Conservation (phyloP, 2,888 invertebrate species). For the Steinernema scapterisci region DNA sequence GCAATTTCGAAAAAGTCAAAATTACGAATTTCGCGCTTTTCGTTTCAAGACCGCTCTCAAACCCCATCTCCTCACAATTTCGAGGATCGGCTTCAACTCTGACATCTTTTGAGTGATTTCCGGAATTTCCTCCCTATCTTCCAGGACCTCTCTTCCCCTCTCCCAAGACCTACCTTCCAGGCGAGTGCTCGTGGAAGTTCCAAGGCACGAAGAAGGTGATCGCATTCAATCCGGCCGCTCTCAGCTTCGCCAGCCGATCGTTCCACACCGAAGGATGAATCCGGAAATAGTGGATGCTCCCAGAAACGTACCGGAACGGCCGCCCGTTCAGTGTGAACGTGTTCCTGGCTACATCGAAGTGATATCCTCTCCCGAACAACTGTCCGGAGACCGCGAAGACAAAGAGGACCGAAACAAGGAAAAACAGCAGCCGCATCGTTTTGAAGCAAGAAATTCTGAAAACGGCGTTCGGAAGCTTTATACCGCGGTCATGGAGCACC, state of each 20-base stretch:
- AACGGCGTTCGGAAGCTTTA: too few species aligned
- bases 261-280: slow-evolving; percentile 80
- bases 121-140: too few species aligned
- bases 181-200: slow-evolving; percentile 51
- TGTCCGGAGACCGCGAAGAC: background rate
- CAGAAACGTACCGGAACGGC: slow-evolving; percentile 72
- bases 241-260: slow-evolving; percentile 77
- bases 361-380: background rate
- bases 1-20: slow-evolving; percentile 25
- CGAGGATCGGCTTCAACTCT: slow-evolving; percentile 78
- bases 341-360: background rate
- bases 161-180: slow-evolving; percentile 36
- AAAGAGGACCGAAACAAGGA: background rate
- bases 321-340: slow-evolving; percentile 71
- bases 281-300: slow-evolving; percentile 80
- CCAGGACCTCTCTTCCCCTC: background rate
- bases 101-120: too few species aligned
- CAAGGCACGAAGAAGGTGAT: slow-evolving; percentile 58
- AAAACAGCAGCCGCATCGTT: background rate
- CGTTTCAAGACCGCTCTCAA: too few species aligned
- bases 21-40: background rate
- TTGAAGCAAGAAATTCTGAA: too few species aligned
- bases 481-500: too few species aligned
- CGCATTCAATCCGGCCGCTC: slow-evolving; percentile 76
- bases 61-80: slow-evolving; percentile 72